Evolutionary conservation across 2,888 invertebrate genomes (phyloP).

Genomic region (Metellina segmentata): DNA sequence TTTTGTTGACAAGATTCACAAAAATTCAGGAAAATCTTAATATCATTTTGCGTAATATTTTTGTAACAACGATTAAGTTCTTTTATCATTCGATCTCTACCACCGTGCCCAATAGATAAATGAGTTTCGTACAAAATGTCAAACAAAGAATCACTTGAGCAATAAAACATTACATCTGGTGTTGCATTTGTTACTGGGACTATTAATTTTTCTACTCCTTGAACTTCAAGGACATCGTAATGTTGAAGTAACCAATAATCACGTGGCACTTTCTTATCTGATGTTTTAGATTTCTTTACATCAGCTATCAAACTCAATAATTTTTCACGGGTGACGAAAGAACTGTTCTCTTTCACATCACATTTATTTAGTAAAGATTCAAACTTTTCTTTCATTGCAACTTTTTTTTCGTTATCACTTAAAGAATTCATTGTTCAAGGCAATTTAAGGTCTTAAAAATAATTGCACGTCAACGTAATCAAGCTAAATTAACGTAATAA

Average conservation of each 20-base stretch:
- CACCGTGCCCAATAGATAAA: slow-evolving; percentile 52
- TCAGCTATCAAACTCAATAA: slow-evolving; percentile 73
- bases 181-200: slow-evolving; percentile 7
- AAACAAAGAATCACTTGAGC: slow-evolving; percentile 7
- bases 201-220: slow-evolving; percentile 19
- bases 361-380: too few relatives aligned
- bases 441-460: too few relatives aligned
- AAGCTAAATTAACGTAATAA: too few relatives aligned
- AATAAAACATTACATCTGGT: neutral
- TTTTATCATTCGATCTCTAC: slow-evolving; percentile 58
- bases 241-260: slow-evolving; percentile 34
- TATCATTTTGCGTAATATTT: slow-evolving; percentile 55
- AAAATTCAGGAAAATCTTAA: slow-evolving; percentile 56
- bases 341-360: slow-evolving; percentile 71
- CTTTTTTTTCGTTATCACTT: too few relatives aligned
- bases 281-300: slow-evolving; percentile 51
- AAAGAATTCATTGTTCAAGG: too few relatives aligned
- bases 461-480: too few relatives aligned
- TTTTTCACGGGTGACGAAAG: slow-evolving; percentile 71
- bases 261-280: neutral
- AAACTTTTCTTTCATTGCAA: too few relatives aligned
- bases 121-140: slow-evolving; percentile 49
- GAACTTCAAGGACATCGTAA: slow-evolving; percentile 15
- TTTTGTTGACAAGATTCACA: slow-evolving; percentile 71
- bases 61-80: slow-evolving; percentile 50